phyloP scores from a whole-genome alignment of 2,113 vertebrate species.

The Megaleporinus macrocephalus region DNA sequence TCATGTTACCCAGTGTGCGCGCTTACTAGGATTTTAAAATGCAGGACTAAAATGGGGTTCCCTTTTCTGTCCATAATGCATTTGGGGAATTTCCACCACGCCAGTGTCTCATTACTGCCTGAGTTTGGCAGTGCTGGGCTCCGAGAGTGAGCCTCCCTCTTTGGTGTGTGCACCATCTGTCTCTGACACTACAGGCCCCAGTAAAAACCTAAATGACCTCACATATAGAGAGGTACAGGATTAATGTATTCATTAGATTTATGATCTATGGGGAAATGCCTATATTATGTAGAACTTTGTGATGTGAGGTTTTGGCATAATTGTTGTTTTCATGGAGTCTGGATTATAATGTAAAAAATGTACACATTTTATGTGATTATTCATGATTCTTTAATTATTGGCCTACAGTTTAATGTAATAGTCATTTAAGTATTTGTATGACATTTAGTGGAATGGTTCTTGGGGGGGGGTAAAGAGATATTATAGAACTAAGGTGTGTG shows the following conservation, averaged over 20 bases:
- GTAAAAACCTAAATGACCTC: background rate
- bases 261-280: background rate
- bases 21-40: constrained; percentile 24
- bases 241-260: too few species aligned
- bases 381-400: too few species aligned
- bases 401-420: too few species aligned
- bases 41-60: constrained; percentile 25
- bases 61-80: constrained; percentile 18
- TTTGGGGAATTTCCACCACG: constrained; percentile 26
- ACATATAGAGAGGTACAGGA: background rate
- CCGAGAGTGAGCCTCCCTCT: background rate
- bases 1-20: constrained; percentile 44
- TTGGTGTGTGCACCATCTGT: background rate
- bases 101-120: constrained; percentile 12
- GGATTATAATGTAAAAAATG: background rate
- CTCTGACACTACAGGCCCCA: background rate
- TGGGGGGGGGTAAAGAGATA: too few species aligned
- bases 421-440: too few species aligned
- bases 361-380: too few species aligned
- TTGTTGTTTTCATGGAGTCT: background rate
- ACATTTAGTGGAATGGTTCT: too few species aligned
- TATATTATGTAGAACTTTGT: background rate
- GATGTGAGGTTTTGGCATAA: background rate
- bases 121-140: background rate
- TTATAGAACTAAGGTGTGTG: too few species aligned